Base-by-base conservation (phyloP, 2,888 invertebrate species). In the Caenorhabditis auriculariae region DNA sequence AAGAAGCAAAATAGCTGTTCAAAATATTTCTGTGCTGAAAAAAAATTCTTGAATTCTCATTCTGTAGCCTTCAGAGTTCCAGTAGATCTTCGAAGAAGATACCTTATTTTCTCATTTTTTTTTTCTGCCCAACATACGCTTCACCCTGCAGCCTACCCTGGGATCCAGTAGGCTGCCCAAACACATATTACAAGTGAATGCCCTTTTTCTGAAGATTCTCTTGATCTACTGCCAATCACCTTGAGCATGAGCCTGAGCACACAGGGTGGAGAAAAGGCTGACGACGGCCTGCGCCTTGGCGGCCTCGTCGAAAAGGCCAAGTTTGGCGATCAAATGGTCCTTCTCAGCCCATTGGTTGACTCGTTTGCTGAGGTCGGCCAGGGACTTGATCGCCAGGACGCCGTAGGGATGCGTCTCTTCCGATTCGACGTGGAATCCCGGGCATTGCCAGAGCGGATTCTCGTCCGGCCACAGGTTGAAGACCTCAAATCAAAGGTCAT, bases 401-500 rank as follows among this genome's bases (percentile, higher is more conserved):
- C 74, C 76, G 44, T 63, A 68, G 9, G 59, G 60, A 32, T 77
- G 73, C 2, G 73, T 62, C 47, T 77, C 77, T 46, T 69, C 71
- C 2, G 69, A 66, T 27, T 80, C 78, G 28, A 60, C 64, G 48
- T 76, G 77, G 60, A 75, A 80, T 19, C 80, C 80, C 1, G 80
- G 79, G 38, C 73, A 74, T 58, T 81, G 81, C 77, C 78, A 79
- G 17, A 81, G 58, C 19, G 74, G 73, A 6, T 78, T 65, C 23
- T 51, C 56, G 48, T 80, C 80, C 23, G 75, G 71, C 65, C 69
- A 69, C 35, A 80, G 48, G 35, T 77, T 78, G 63, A 68, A 78
- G 9, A 77, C 68, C 42, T 60, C n/a, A n/a, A n/a, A n/a, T n/a
- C n/a, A n/a, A n/a, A n/a, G n/a, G n/a, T n/a, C n/a, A n/a, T n/a